Percentiles rank a stretch among this genome's conserved stretches.
Conservation (phyloP, 2,797 vertebrate species). For the Notolabrus celidotus region DNA sequence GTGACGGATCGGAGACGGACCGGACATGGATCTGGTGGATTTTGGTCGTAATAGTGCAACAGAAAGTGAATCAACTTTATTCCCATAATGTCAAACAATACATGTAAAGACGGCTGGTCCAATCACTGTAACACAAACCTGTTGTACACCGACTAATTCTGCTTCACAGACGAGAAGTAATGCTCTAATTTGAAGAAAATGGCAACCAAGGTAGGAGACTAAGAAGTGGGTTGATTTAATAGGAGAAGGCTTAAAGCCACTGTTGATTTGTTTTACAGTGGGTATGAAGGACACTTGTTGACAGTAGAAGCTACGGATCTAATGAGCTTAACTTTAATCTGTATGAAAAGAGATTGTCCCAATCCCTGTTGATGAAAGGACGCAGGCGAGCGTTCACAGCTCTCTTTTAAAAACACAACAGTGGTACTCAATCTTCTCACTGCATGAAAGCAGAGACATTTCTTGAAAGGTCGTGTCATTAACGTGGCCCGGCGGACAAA, state of each 20-base stretch:
- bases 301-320: not conserved
- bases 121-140: not conserved
- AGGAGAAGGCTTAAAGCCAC: not conserved
- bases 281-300: constrained; percentile 5
- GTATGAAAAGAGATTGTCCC: not conserved
- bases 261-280: not conserved
- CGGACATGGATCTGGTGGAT: no score
- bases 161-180: not conserved
- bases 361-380: not conserved
- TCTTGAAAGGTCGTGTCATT: not conserved
- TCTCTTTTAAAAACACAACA: not conserved
- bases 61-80: not conserved
- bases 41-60: no score
- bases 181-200: not conserved
- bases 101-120: no score
- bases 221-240: not conserved
- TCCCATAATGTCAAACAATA: not conserved
- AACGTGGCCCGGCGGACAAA: not conserved
- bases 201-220: not conserved
- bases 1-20: no score
- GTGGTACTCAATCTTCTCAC: not conserved
- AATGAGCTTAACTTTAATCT: not conserved
- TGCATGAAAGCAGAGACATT: not conserved
- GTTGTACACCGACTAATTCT: not conserved
- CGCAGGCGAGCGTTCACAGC: not conserved